Evolutionary conservation across 2,113 vertebrate species (phyloP).

Genomic region (Phaethon lepturus): DNA sequence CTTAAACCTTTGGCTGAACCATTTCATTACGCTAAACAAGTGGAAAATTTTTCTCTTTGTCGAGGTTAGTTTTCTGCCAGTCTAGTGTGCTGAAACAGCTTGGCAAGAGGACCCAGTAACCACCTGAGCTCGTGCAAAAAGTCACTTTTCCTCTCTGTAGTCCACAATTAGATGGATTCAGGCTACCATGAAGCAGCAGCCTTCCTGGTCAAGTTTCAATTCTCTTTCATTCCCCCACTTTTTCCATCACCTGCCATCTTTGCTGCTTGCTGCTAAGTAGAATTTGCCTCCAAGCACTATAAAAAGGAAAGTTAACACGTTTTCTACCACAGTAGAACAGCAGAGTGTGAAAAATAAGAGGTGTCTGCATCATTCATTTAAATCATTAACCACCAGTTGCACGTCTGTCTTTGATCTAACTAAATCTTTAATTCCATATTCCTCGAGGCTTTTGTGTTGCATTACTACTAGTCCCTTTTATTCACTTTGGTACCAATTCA

Average conservation of each 20-base stretch:
- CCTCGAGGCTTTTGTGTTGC: background rate
- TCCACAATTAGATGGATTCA: background rate
- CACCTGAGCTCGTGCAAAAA: background rate
- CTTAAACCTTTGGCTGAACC: background rate
- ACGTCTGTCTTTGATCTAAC: background rate
- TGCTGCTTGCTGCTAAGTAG: background rate
- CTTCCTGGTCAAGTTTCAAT: background rate
- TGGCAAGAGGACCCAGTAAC: background rate
- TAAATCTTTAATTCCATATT: background rate
- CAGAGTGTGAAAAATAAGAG: background rate
- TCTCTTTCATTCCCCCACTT: background rate
- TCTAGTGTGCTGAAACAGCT: background rate
- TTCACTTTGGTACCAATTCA: background rate
- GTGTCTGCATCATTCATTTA: background rate
- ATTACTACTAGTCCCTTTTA: background rate
- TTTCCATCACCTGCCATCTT: conserved; percentile 29
- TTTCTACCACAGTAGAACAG: background rate
- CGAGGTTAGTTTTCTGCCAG: background rate
- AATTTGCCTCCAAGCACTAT: conserved; percentile 4
- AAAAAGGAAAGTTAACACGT: conserved; percentile 14
- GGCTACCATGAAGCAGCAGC: background rate
- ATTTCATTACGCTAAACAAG: background rate
- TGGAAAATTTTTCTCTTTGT: background rate
- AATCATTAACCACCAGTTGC: background rate
- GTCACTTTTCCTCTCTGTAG: background rate